Evolutionary conservation across 92 coral and sea anemone genomes (phyloP), one percentile per base, ranked within the genome.

Genomic region (Desmophyllum pertusum): DNA sequence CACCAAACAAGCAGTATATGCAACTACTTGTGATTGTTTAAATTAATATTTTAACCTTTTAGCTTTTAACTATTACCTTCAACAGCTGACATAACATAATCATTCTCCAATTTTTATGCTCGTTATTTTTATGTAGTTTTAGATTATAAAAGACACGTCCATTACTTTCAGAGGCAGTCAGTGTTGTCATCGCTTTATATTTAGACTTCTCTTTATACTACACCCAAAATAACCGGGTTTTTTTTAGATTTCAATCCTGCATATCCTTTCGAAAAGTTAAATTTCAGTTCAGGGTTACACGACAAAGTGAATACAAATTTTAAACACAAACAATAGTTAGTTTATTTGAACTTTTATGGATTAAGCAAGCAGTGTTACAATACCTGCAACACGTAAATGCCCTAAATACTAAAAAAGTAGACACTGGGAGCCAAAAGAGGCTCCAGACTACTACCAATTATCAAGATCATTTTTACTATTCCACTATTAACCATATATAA

Each of bases 401-500:
- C 78, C 79, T 82, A 71, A 82, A 82, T 71, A 55, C 78, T 73
- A 55, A 59, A 82, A 82, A 72, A 71, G 86, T 82, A 82, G 79
- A 59, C 62, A 71, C 42, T 43, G 31, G 48, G 70, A 53, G 76
- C 55, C 84, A 68, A 80, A 80, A 67, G 76, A 69, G 33, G 48
- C 43, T 73, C 72, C 79, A 50, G 18, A 17, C 86, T 82, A 72
- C 79, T 59, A 55, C 38, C 53, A 64, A 84, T 84, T 63, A 84
- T 73, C 81, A 84, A 84, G 81, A 84, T 84, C 87, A 84, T 43
- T 64, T 83, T 73, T 46, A 31, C 87, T 84, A 63, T 75, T 84
- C 81, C 82, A 36, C 87, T 84, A 75, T 63, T 84, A 75, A 84
- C 87, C 87, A 64, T 80, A 79, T 79, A 80, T 84, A 84, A 84